Conservation (phyloP, 1,140 invertebrate genomes). For the Lepidurus arcticus region DNA sequence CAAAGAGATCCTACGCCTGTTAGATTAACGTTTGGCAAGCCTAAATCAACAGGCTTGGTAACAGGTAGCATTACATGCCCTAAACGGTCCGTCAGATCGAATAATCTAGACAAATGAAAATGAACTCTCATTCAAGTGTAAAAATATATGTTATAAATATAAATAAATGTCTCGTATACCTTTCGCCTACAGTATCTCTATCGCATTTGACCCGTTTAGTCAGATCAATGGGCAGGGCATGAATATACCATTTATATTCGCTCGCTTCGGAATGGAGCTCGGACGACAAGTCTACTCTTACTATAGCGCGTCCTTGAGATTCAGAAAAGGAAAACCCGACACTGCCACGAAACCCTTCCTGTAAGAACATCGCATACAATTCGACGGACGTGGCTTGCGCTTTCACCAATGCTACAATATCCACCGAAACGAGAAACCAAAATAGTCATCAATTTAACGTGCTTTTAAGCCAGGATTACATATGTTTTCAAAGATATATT, state of each 20-base stretch:
- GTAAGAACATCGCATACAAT: neutral
- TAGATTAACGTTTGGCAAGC: constrained; percentile 37
- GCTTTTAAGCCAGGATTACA: neutral
- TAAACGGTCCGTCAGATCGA: neutral
- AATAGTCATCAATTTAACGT: neutral
- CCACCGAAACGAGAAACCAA: neutral
- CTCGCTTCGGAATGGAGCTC: constrained; percentile 35
- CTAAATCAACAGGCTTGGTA: constrained; percentile 33
- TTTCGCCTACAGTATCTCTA: neutral
- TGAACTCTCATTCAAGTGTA: neutral
- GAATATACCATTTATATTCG: constrained; percentile 32
- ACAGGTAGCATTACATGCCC: constrained; percentile 35
- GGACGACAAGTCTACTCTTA: neutral
- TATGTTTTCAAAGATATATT: no score
- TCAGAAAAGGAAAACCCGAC: neutral
- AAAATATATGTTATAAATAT: neutral
- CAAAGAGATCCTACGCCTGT: constrained; percentile 42
- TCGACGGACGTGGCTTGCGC: neutral
- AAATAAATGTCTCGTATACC: neutral
- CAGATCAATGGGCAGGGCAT: neutral
- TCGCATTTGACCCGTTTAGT: neutral
- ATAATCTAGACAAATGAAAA: neutral
- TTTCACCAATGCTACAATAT: neutral
- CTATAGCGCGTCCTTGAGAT: neutral
- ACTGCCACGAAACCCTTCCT: neutral